Evolutionary conservation across 2,888 invertebrate species (phyloP), one percentile per base, ranked within the genome.

Genomic region (Disparrhopalites patrizii): DNA sequence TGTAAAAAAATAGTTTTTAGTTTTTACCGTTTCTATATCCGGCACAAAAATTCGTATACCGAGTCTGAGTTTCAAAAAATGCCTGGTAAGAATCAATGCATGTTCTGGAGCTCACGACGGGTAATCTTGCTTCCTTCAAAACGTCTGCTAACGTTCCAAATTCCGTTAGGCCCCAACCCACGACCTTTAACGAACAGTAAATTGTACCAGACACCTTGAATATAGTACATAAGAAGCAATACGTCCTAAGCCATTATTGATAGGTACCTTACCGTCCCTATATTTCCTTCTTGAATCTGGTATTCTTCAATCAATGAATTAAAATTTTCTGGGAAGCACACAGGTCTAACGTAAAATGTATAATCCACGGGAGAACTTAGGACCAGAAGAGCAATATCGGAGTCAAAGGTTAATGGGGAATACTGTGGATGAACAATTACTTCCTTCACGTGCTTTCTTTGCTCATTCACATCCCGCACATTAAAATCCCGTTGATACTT

Each of bases 341-440:
- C 82, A 0, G 86, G 84, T 23, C 82, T 79, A 54, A 86, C 84
- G 75, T 80, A 82, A 64, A 81, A 81, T 0, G 82, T 81, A 76
- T 82, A 85, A 7, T 80, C 77, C 0, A 83, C 81, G 0, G 80
- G 76, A 54, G 83, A 81, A 0, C 80, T 77, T 33, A 86, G 78
- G 31, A 79, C 79, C 63, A 86, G 76, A 15, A 86, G 78, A 1
- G 84, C 83, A 31, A 85, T 77, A 74, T 86, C 86, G 0, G 82
- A 58, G 13, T 69, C 69, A 60, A 62, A 67, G 27, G 56, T 67
- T 8, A 60, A 47, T 13, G 69, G 50, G 18, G 60, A 67, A 36
- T 69, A 69, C 30, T 64, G 57, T 33, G 69, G 66, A 58, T 67
- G 66, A 33, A 65, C 63, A 13, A 69, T 50, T 10, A 58, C 54